Base-by-base conservation (phyloP, 64 coral and sea anemone genomes). In the Montipora cactus region DNA sequence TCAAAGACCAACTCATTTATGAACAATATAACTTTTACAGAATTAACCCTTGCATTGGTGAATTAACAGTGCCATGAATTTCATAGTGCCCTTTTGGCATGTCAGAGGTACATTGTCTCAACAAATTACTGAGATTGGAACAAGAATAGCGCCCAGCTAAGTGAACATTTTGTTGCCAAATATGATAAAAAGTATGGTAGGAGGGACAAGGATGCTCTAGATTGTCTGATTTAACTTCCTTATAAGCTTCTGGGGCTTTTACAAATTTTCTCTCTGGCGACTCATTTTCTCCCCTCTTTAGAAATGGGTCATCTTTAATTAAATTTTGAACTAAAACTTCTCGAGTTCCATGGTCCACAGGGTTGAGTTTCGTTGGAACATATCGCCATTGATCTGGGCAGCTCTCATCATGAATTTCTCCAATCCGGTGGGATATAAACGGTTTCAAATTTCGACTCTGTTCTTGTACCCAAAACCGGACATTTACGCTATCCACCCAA, bases 371-470 rank as follows among this genome's bases (percentile, higher is more conserved):
- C 59, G 59, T 64, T 64, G 59, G 59, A 53, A 92, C 89, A 47
- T 95, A 92, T 66, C 90, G 44, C 88, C 94, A 91, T 47, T 87
- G 88, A 19, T 91, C 81, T 28, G 84, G 90, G 55, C 59, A 83
- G 7, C 84, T 79, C 11, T 93, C 52, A 55, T 96, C 95, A 7
- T 96, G 86, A 68, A 90, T 93, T 85, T 96, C 79, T 18, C 90
- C 90, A 67, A 93, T 91, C 69, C 87, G 49, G 44, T 96, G 87
- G 3, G 86, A 87, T 45, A 96, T 86, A 49, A 93, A 92, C 28
- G 84, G 84, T 59, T 95, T 95, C 64, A 88, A 95, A 79, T 81
- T 87, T 50, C 95, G 70, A 77, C 95, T 92, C 77, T 92, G 90
- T 44, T 76, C 88, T 71, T 90, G 44, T 10, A 90, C 66, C 88